A percentile compares a stretch with the other conserved stretches of the same genome.
Evolutionary conservation across 2,113 vertebrate species (phyloP).

Genomic region (Pongo abelii): DNA sequence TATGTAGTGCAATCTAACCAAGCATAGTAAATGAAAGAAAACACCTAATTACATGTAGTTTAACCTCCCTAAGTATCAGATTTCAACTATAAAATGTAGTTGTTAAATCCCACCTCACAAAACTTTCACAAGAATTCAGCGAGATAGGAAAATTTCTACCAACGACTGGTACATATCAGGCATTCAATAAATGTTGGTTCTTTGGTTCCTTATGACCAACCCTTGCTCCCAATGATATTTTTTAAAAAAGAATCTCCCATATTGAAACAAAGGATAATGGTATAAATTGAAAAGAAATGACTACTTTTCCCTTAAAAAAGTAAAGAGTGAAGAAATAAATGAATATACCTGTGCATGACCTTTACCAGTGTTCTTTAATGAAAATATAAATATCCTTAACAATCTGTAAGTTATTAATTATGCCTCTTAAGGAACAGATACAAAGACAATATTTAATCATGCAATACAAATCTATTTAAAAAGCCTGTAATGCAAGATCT

Average conservation of each 20-base stretch:
- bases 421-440: background rate
- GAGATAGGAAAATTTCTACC: background rate
- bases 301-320: background rate
- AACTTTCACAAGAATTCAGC: background rate
- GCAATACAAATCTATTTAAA: background rate
- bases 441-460: background rate
- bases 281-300: slow-evolving; percentile 2
- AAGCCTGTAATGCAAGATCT: background rate
- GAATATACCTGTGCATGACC: background rate
- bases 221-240: background rate
- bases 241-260: background rate
- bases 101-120: background rate
- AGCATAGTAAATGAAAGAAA: slow-evolving; percentile 38
- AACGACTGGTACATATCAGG: background rate
- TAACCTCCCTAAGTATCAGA: background rate
- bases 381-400: slow-evolving; percentile 6
- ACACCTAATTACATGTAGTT: background rate
- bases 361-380: background rate
- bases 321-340: slow-evolving; percentile 15
- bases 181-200: background rate
- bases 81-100: slow-evolving; percentile 17
- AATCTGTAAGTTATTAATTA: background rate
- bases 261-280: background rate
- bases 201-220: background rate
- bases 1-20: background rate